Evolutionary conservation across 2,888 invertebrate species (phyloP).

Genomic region (Capitulum mitella): DNA sequence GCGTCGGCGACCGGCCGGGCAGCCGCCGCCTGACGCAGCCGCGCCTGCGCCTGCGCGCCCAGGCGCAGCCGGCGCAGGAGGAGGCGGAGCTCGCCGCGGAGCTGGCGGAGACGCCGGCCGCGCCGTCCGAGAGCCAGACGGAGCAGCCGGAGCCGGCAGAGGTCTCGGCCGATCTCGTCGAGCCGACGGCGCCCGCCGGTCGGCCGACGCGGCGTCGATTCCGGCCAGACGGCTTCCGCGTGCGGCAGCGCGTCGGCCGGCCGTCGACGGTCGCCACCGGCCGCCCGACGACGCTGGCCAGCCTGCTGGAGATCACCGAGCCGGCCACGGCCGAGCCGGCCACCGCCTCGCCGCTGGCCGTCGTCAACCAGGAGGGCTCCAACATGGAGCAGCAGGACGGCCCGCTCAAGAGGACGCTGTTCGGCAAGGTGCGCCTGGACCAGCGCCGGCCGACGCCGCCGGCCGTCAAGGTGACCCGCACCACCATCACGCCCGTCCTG

Average conservation of each 20-base stretch:
- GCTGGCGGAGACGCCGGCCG: constrained; percentile 38
- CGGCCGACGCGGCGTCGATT: constrained; percentile 26
- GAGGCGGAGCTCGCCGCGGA: constrained; percentile 35
- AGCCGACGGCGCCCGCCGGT: constrained; percentile 2
- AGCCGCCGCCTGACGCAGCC: constrained; percentile 36
- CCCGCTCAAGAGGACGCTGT: constrained; percentile 80
- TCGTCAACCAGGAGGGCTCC: constrained; percentile 79
- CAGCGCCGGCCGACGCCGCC: constrained; percentile 66
- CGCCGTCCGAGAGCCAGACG: constrained; percentile 34
- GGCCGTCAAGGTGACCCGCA: constrained; percentile 88
- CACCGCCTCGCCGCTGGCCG: constrained; percentile 71
- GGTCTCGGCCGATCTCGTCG: background rate
- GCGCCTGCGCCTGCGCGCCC: constrained; percentile 36
- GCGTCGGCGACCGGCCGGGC: constrained; percentile 28
- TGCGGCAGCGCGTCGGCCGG: constrained; percentile 25
- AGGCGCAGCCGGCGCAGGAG: constrained; percentile 24
- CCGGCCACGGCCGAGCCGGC: constrained; percentile 61
- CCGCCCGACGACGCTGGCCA: constrained; percentile 29
- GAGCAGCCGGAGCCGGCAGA: background rate
- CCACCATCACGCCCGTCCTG: constrained; percentile 65
- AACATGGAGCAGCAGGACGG: constrained; percentile 64
- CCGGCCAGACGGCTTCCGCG: constrained; percentile 23
- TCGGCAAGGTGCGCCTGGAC: constrained; percentile 79
- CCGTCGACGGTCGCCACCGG: constrained; percentile 23
- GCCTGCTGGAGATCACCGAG: constrained; percentile 41